Evolutionary conservation across 2,797 vertebrate genomes (phyloP), one percentile per base, ranked within the genome.

Genomic region (Parambassis ranga): DNA sequence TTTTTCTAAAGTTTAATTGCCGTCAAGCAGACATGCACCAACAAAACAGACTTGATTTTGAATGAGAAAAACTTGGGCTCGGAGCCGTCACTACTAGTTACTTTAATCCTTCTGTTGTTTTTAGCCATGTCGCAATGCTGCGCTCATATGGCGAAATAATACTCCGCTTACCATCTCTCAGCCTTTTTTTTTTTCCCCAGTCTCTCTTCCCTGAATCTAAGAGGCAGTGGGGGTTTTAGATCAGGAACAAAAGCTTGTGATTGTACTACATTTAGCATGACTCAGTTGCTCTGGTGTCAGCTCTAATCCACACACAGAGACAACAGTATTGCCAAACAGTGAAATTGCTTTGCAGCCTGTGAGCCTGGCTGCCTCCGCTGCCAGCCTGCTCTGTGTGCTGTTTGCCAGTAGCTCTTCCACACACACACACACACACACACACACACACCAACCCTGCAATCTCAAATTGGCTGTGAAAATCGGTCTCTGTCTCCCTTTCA

Each of bases 381-480:
- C 84, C 84, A 87, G 85, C 82, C 82, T 65, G 83, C 81, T 88
- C 78, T 68, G 75, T 84, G 89, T 86, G 80, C 64, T 67, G 75
- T 88, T 87, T 87, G 87, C 87, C 89, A 84, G 85, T 79, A 83
- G 63, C 78, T 61, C 61, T 59, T 75, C 16, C 75, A 57, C 71
- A 55, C 46, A 56, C 56, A 69, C 71, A 43, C 63, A 42, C 51
- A 42, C 50, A 37, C 28, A 4, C 50, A 36, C 46, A 27, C 51
- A 38, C 61, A 43, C 49, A 47, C 49, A 63, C 70, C 23, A 71
- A 77, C 69, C 64, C 68, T 78, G 72, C 86, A 82, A 87, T 87
- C 84, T 89, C 71, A 90, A 91, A 91, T 92, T 91, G 92, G 87
- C 91, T 89, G 90, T 92, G 87, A 92, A 91, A 93, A 92, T 87